Evolutionary conservation across 2,113 vertebrate species (phyloP).

Genomic region (Buteo buteo): DNA sequence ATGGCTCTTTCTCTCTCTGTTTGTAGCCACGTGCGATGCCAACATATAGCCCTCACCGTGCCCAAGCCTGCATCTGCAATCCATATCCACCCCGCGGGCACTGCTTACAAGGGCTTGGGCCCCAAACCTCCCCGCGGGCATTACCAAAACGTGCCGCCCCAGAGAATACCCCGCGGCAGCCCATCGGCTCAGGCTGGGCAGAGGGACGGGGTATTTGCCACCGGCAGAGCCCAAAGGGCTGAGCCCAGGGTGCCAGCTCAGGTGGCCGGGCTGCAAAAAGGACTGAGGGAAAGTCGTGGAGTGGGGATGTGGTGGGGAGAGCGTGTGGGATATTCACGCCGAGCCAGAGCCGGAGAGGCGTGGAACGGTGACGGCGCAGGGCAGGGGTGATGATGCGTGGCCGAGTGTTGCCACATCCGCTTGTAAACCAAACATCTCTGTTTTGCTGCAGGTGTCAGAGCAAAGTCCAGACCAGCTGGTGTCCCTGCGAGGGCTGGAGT

Average conservation of each 20-base stretch:
- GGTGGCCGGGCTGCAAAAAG: rapidly evolving
- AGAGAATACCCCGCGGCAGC: background rate
- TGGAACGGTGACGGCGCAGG: rapidly evolving
- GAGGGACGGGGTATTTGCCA: rapidly evolving
- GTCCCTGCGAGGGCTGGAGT: background rate
- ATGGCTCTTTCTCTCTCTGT: background rate
- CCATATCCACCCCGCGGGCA: background rate
- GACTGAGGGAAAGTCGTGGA: background rate
- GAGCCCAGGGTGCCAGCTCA: background rate
- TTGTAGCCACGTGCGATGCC: background rate
- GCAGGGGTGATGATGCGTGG: background rate
- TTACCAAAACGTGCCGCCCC: rapidly evolving
- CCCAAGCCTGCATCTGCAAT: background rate
- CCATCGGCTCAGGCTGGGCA: background rate
- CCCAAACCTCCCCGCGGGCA: background rate
- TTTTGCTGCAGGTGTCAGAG: background rate
- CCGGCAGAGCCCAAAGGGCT: background rate
- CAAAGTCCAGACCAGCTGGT: background rate
- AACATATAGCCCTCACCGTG: background rate
- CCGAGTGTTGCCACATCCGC: background rate
- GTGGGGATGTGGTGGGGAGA: rapidly evolving
- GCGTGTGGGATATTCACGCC: rapidly evolving
- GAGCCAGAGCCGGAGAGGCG: rapidly evolving
- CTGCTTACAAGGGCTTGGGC: background rate
- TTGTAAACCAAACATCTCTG: background rate